Percentiles rank a stretch among this genome's conserved stretches.
These are phyloP conservation scores for Perdita meconis DNA, from an alignment of 2,888 invertebrate species.

Conservation along the genomic window DNA sequence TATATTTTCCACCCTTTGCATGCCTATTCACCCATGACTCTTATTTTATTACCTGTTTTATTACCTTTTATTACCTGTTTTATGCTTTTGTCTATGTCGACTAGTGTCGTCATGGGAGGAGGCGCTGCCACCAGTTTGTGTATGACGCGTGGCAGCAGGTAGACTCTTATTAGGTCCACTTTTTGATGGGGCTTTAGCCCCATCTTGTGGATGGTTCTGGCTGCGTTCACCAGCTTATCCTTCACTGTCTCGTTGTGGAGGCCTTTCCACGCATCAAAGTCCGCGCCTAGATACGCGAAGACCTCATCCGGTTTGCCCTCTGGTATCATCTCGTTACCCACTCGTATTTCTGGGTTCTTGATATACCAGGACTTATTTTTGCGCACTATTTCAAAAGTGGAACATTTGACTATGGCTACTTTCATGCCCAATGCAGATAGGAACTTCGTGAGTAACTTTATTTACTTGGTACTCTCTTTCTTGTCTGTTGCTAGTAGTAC, in stretches of 20 bases:
- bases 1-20: no score
- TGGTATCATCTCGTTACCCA: not conserved
- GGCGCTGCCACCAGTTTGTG: no score
- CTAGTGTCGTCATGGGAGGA: no score
- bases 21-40: no score
- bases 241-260: not conserved
- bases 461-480: no score
- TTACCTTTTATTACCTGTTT: no score
- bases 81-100: no score
- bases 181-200: conserved; percentile 37
- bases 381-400: not conserved
- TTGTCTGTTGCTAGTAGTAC: not conserved
- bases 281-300: not conserved
- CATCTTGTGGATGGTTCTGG: not conserved
- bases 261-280: conserved; percentile 23
- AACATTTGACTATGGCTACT: not conserved
- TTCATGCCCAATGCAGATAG: no score
- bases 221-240: not conserved
- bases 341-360: conserved; percentile 6
- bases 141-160: not conserved
- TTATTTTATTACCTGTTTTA: no score
- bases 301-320: not conserved
- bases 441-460: no score
- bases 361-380: conserved; percentile 22
- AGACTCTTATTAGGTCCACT: conserved; percentile 15